Percentiles rank a stretch among this genome's conserved stretches.
Evolutionary conservation across 2,888 invertebrate genomes (phyloP).

Genomic region (Chloroclystis v-ata): DNA sequence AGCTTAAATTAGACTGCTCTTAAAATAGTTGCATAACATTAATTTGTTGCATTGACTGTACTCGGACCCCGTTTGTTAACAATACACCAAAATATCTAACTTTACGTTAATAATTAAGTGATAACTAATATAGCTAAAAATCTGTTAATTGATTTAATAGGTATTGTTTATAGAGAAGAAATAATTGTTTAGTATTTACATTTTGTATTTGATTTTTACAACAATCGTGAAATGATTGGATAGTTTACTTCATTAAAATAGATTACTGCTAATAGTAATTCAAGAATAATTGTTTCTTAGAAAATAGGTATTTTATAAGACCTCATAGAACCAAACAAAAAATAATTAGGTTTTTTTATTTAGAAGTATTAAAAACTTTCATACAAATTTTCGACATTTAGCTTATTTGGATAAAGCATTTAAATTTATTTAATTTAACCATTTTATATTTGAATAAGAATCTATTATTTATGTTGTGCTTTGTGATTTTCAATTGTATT

Average conservation of each 20-base stretch:
- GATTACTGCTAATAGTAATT: no score
- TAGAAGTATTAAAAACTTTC: not conserved
- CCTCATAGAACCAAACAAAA: not conserved
- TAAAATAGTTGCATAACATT: constrained; percentile 45
- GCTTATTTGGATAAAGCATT: constrained; percentile 17
- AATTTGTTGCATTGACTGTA: constrained; percentile 1
- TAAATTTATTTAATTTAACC: constrained; percentile 16
- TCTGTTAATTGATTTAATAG: no score
- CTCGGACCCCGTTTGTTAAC: not conserved
- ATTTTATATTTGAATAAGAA: constrained; percentile 15
- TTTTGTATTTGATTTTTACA: not conserved
- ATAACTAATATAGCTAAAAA: no score
- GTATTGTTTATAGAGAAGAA: no score
- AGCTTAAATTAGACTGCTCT: constrained; percentile 38
- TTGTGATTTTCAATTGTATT: constrained; percentile 23
- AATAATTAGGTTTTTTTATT: no score
- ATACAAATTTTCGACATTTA: constrained; percentile 7
- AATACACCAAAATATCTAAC: constrained; percentile 1
- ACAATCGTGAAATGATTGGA: not conserved
- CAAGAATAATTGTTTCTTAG: not conserved
- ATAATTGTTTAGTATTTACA: not conserved
- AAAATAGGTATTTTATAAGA: not conserved
- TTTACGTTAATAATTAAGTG: no score
- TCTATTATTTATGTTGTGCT: constrained; percentile 27
- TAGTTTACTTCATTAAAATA: no score